Evolutionary conservation across 2,888 invertebrate species (phyloP).

Genomic region (Meganola albula): DNA sequence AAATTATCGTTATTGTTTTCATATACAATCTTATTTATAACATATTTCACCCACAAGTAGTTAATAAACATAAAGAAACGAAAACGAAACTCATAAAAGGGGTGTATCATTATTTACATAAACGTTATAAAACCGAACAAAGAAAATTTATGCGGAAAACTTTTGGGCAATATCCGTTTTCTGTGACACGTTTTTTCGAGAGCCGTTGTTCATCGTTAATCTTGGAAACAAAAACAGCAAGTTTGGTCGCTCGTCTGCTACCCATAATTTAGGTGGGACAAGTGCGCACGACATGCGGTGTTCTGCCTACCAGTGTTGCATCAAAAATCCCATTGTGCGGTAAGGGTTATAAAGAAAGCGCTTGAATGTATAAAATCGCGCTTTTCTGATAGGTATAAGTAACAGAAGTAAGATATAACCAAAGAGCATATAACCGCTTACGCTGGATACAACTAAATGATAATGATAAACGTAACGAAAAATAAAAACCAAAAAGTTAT

Average conservation of each 20-base stretch:
- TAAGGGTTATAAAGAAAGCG: too few relatives aligned
- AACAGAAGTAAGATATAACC: too few relatives aligned
- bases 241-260: slow-evolving; percentile 57
- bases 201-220: slow-evolving; percentile 73
- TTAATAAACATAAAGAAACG: slow-evolving; percentile 30
- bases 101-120: slow-evolving; percentile 58
- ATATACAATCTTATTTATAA: slow-evolving; percentile 26
- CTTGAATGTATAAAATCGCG: too few relatives aligned
- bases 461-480: too few relatives aligned
- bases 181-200: slow-evolving; percentile 70
- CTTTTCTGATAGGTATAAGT: too few relatives aligned
- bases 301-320: slow-evolving; percentile 22
- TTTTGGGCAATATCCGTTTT: slow-evolving; percentile 67
- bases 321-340: not conserved
- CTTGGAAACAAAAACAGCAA: slow-evolving; percentile 74
- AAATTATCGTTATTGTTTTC: slow-evolving; percentile 5
- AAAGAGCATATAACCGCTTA: too few relatives aligned
- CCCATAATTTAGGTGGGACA: slow-evolving; percentile 64
- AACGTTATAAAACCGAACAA: slow-evolving; percentile 56
- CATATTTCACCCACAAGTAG: slow-evolving; percentile 30
- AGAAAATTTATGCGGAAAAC: slow-evolving; percentile 65
- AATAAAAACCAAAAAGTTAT: too few relatives aligned
- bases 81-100: slow-evolving; percentile 44
- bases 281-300: slow-evolving; percentile 64
- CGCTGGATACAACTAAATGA: too few relatives aligned